Base-by-base conservation (phyloP, 2,888 invertebrate genomes). In the Alitta virens region DNA sequence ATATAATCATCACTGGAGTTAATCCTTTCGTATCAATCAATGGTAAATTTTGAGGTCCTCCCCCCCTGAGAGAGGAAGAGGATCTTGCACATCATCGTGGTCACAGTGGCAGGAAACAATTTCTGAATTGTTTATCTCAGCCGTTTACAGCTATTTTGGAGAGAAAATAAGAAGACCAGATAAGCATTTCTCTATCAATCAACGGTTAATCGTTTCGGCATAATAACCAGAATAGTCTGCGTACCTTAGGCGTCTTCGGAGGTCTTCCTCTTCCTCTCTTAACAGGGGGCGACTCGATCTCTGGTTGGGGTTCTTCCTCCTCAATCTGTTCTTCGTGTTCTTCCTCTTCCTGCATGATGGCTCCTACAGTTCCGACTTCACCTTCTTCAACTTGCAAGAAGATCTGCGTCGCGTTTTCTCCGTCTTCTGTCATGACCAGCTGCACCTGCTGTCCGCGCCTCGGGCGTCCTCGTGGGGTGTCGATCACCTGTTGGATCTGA, bases 301-400 rank as follows among this genome's bases (percentile, higher is more conserved):
- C 56, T 5, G 16, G 25, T n/a, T n/a, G 56, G 1, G 23, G 16
- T 51, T 52, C 53, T 71, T 73, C 56, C 33, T 65, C 65, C 42
- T 56, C 66, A 40, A 18, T 38, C n/a, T 16, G 56, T 43, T 23
- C 24, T 25, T 56, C 43, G 2, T 14, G 43, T 16, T 21, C 25
- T 42, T 84, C 84, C 62, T 85, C 86, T 7, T 72, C 71, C 59
- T 82, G 83, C 18, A 33, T 33, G 33, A 33, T 12, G 5, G 33
- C 33, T 7, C 33, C 12, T 12, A 33, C 33, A 33, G 33, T 12
- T 27, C 80, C 81, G 33, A 80, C 82, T 25, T 65, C 69, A 33
- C 79, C 81, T 12, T 84, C 84, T 42, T 66, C 67, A 27, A 63
- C 58, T 23, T 63, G 63, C 24, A 63, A 54, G 49, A 63, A 56